A percentile compares a stretch with the other conserved stretches of the same genome.
Conservation (phyloP, 2,888 invertebrate species). For the Oscheius sp. region DNA sequence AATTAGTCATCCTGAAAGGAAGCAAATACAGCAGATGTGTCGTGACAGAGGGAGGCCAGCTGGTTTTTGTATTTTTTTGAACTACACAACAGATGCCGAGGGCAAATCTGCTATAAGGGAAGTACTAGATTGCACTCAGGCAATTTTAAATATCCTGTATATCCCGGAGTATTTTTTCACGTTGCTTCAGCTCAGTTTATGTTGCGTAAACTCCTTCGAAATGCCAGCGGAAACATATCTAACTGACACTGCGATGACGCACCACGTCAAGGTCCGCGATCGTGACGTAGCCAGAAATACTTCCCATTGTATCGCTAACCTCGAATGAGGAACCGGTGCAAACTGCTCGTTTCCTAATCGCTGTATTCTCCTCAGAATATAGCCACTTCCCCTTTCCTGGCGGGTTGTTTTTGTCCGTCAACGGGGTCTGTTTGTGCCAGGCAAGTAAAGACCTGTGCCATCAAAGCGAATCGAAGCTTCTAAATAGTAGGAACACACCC, state of each 20-base stretch:
- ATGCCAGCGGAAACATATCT: background rate
- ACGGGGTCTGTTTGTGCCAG: constrained; percentile 16
- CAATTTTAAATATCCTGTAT: no score
- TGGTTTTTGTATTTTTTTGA: background rate
- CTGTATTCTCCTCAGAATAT: no score
- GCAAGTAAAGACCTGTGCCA: background rate
- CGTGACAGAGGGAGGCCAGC: background rate
- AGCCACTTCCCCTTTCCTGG: no score
- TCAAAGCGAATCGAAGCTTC: background rate
- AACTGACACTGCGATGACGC: constrained; percentile 6
- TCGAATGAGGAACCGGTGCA: no score
- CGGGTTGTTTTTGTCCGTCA: background rate
- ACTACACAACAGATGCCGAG: background rate
- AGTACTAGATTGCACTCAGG: background rate
- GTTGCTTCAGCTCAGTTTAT: background rate
- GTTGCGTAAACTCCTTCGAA: background rate
- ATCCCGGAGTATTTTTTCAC: background rate
- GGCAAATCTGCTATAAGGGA: background rate
- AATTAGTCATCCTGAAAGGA: no score
- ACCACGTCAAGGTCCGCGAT: no score
- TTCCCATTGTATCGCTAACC: no score
- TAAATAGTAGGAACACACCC: no score
- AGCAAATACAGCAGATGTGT: background rate
- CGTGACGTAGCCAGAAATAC: no score
- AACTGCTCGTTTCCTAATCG: no score